phyloP scores from a whole-genome alignment of 2,113 vertebrate species.

The Onychostoma macrolepis region DNA sequence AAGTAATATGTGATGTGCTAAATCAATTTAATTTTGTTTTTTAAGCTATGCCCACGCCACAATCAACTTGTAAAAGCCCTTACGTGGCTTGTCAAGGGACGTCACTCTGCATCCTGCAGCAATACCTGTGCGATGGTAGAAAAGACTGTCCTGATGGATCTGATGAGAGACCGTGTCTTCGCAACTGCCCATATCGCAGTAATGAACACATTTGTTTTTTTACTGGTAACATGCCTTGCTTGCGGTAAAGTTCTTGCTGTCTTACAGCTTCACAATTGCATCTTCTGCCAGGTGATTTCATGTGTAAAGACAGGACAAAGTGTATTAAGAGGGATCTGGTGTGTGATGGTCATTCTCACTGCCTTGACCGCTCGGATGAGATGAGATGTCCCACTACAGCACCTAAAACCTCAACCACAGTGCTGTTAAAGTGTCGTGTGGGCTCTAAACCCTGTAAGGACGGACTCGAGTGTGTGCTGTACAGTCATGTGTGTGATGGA shows the following conservation, averaged over 20 bases:
- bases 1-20: too few species aligned
- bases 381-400: constrained; percentile 40
- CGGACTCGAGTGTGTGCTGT: constrained; percentile 72
- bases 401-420: not conserved
- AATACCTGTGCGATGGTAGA: constrained; percentile 81
- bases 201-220: not conserved
- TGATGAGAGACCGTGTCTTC: constrained; percentile 69
- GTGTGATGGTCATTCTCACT: constrained; percentile 63
- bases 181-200: constrained; percentile 43
- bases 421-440: constrained; percentile 62
- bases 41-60: constrained; percentile 16
- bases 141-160: constrained; percentile 83
- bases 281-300: constrained; percentile 41
- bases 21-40: too few species aligned
- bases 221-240: not conserved
- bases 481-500: constrained; percentile 80
- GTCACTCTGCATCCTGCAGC: constrained; percentile 71
- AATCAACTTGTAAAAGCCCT: constrained; percentile 66
- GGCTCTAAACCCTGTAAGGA: constrained; percentile 72
- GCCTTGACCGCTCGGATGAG: constrained; percentile 64
- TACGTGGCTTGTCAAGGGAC: constrained; percentile 75
- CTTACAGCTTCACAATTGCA: not conserved
- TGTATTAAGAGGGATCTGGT: constrained; percentile 33
- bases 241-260: not conserved
- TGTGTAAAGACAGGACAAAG: constrained; percentile 44